These are phyloP conservation scores for Eurypyga helias DNA, from an alignment of 2,113 vertebrate genomes.

Conservation along the genomic window DNA sequence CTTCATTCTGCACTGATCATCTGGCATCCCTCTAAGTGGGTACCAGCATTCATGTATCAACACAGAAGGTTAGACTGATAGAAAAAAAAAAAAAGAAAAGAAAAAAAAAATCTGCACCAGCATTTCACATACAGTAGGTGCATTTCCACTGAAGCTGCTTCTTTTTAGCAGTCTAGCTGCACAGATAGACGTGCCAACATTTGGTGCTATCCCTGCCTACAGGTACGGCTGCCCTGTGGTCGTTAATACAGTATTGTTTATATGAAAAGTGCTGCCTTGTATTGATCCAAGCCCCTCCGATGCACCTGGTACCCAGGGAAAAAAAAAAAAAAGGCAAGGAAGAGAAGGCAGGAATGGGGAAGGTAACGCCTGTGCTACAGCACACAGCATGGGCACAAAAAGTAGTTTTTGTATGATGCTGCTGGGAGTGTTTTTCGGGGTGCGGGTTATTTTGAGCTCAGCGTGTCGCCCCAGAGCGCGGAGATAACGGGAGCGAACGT, in stretches of 20 bases:
- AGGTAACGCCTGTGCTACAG: not conserved
- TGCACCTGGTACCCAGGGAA: not conserved
- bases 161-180: constrained; percentile 73
- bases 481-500: not conserved
- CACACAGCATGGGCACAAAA: not conserved
- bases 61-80: constrained; percentile 90
- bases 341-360: not conserved
- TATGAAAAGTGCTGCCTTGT: not conserved
- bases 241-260: constrained; percentile 4
- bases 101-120: constrained; percentile 74
- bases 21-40: constrained; percentile 98
- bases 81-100: constrained; percentile 25
- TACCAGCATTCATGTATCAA: constrained; percentile 97
- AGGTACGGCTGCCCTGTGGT: constrained; percentile 50
- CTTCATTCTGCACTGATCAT: constrained; percentile 96
- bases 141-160: constrained; percentile 75
- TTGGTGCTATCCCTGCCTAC: constrained; percentile 70
- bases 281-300: not conserved
- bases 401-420: not conserved
- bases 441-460: not conserved
- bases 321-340: not conserved
- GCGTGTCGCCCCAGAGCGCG: fast-evolving
- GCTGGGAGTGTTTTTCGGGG: not conserved
- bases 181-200: constrained; percentile 65
- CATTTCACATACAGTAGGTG: constrained; percentile 79